Conservation (phyloP, 2,797 vertebrate genomes). For the Margarornis squamiger region DNA sequence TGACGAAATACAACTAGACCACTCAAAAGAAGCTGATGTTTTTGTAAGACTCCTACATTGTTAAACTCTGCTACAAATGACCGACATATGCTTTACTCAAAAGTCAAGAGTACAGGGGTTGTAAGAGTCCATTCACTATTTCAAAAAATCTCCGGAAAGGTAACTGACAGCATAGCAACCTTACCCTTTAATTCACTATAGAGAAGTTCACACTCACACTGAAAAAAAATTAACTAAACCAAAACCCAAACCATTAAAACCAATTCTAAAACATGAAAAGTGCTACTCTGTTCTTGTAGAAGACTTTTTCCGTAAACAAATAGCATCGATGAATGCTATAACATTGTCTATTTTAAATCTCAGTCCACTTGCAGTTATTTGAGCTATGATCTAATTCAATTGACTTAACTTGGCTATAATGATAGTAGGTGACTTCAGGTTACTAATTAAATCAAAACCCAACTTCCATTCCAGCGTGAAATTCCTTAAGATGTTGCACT, state of each 20-base stretch:
- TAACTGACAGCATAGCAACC: not conserved
- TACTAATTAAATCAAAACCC: not conserved
- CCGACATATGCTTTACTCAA: not conserved
- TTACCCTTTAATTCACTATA: not conserved
- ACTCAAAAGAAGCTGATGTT: not conserved
- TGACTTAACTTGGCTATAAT: not conserved
- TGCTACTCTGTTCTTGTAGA: not conserved
- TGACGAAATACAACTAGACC: not conserved
- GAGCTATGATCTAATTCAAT: not conserved
- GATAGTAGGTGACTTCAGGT: not conserved
- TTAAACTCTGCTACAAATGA: not conserved
- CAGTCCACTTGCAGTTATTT: not conserved
- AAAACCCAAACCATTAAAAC: not conserved
- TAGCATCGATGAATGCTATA: not conserved
- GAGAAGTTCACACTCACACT: not conserved
- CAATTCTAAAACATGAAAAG: not conserved
- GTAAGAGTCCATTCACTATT: not conserved
- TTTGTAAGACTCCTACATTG: not conserved
- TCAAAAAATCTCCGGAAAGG: fast-evolving
- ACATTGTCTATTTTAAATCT: not conserved
- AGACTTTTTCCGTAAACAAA: not conserved
- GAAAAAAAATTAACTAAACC: not conserved
- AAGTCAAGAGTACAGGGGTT: not conserved
- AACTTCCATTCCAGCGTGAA: no score
- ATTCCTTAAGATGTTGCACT: not conserved